Base-by-base conservation (phyloP, 2,888 invertebrate species). In the Prenolepis imparis region DNA sequence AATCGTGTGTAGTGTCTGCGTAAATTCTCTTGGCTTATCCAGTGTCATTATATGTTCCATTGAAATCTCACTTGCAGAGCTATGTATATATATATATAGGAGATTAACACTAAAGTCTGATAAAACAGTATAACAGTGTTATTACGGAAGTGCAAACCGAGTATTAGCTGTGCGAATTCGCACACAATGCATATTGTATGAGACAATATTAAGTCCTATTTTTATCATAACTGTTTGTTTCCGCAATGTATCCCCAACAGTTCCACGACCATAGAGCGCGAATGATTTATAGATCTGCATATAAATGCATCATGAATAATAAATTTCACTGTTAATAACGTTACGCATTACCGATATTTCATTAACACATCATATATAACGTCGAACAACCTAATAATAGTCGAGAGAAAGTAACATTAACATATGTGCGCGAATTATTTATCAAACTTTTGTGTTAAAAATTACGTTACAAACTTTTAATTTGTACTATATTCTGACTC, bases 81-180 rank as follows among this genome's bases (percentile, higher is more conserved):
- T 39, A n/a, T 18, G 6, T 66, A 48, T 2, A 21, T 68, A 52
- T 66, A 48, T 2, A 21, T 68, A 52, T 1, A 12, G 2, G 6
- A 70, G 70, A 55, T 77, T 55, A 70, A 77, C 24, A 36, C 44
- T 28, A 48, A 64, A 66, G n/a, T 28, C 41, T 32, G 55, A 66
- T 67, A 66, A 75, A 66, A 44, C 74, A 48, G 64, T 64, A 74
- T 36, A 48, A 52, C 28, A 28, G 15, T 44, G 44, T 18, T 41
- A 68, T 52, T 67, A n/a, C 74, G 74, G 67, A 75, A 75, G 74
- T 66, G 48, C 68, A 75, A 52, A 75, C 52, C 36, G 70, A 52
- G 52, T 68, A 75, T 75, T 75, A 75, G 24, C 67, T 48, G 66
- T 48, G 66, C 21, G 36, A 39, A 72, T 41, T 78, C 41, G 41